Base-by-base conservation (phyloP, 2,113 vertebrate species). In the Blennius ocellaris region DNA sequence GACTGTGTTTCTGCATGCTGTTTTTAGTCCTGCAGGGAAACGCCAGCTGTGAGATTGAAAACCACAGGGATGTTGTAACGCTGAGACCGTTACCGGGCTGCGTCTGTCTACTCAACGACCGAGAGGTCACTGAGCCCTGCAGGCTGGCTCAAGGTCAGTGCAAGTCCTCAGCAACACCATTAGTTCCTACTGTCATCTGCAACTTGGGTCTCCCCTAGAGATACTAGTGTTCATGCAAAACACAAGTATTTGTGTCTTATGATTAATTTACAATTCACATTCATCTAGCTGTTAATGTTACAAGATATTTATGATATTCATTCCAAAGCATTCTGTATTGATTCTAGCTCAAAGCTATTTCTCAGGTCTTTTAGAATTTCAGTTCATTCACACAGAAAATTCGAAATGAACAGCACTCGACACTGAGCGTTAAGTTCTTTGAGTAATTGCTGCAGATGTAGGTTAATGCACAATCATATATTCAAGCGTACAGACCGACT, bases 91-190 rank as follows among this genome's bases (percentile, higher is more conserved):
- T 81, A 16, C 92, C 71, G 0, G 95, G 95, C 1, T 94, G 94
- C 0, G 83, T 64, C 74, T 98, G 97, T 89, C 87, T 90, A 1
- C 94, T 99, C 47, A 98, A 98, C n/a, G 95, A 95, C 1, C 90
- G 91, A 6, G 92, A 96, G 77, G 92, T 98, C 78, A 94, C 93
- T 0, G 93, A 94, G 6, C 87, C 95, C 0, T 96, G 95, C 67
- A 95, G 95, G 62, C 93, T 99, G 66, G 96, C 95, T 30, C 98
- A 99, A 94, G 98, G 98, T 97, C 82, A 87, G 76, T 5, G 44
- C 14, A 10, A 30, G 30, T 75, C 69, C 44, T 61, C 21, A 3
- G 39, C 40, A 43, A 30, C 55, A 37, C 61, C 38, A 6, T 62
- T 51, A 38, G 10, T 50, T 73, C 41, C 36, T 37, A 12, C 14